Evolutionary conservation across 1,140 invertebrate species (phyloP), one percentile per base, ranked within the genome.

Genomic region (Nomia melanderi): DNA sequence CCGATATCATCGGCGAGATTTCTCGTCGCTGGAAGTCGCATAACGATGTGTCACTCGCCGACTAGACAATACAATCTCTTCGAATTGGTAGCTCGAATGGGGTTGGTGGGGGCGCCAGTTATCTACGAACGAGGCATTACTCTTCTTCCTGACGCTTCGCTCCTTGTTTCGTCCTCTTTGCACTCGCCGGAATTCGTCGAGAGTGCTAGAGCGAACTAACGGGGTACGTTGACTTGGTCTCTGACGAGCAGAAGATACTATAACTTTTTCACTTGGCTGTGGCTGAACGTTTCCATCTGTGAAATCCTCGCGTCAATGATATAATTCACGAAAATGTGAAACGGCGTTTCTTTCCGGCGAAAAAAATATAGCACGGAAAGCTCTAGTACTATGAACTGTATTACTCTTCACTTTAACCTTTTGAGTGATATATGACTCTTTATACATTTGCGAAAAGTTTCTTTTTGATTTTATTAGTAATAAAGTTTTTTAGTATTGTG

Each of bases 21-120:
- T 67, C 47, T 78, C 63, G 47, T 66, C 56, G 63, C 20, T 39
- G 78, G 59, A 47, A 82, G 70, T 65, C 70, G 70, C 65, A 71
- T 79, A 83, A 83, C 76, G 70, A 79, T 70, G 57, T 83, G 82
- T 78, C 80, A 74, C 70, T 83, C 31, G 64, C 64, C 64, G 36
- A 31, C 59, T 67, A 69, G 77, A 84, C 82, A 77, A 84, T 84
- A 83, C 82, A 84, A 84, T 84, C 82, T 84, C 69, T 44, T 67
- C 54, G 81, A 77, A 84, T 77, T 64, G 82, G 54, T n/a, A 67
- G 33, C 60, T 20, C 65, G 66, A 75, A 50, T 50, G n/a, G 47
- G 47, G 20, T 7, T 50, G 65, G 44, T 47, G 47, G 41, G 41
- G 41, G 14, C 14, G 41, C 36, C 71, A 67, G 66, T 77, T 60